Evolutionary conservation across 2,888 invertebrate genomes (phyloP).

Genomic region (Drosophila parthenogenetica): DNA sequence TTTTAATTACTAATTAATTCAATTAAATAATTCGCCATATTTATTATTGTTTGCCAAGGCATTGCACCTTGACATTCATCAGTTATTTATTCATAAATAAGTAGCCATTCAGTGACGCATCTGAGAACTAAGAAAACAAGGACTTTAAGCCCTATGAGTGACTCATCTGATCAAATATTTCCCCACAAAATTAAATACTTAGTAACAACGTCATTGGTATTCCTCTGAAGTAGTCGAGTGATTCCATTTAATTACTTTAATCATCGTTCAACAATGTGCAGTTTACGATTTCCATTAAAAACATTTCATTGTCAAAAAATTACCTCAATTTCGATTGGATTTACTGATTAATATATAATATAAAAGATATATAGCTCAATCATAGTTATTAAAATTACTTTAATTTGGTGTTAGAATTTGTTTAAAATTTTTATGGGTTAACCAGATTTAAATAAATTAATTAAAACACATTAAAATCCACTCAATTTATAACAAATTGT

Average conservation of each 20-base stretch:
- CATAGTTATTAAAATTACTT: too few relatives aligned
- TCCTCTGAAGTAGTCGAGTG: slow-evolving; percentile 31
- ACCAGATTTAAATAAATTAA: too few relatives aligned
- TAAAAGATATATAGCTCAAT: too few relatives aligned
- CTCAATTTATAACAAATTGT: too few relatives aligned
- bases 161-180: slow-evolving; percentile 7
- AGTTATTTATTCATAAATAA: slow-evolving; percentile 9
- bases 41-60: slow-evolving; percentile 39
- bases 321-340: too few relatives aligned
- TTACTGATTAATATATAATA: too few relatives aligned
- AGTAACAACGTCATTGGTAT: slow-evolving; percentile 41
- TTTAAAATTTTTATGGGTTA: too few relatives aligned
- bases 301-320: too few relatives aligned
- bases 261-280: slow-evolving; percentile 34
- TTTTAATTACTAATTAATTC: slow-evolving; percentile 67
- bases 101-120: slow-evolving; percentile 3
- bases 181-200: not conserved
- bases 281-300: slow-evolving; percentile 9
- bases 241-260: slow-evolving; percentile 24
- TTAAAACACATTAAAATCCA: too few relatives aligned
- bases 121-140: slow-evolving; percentile 26
- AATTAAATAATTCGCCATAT: slow-evolving; percentile 64
- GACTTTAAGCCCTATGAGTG: slow-evolving; percentile 13
- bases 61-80: slow-evolving; percentile 46
- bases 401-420: too few relatives aligned